A percentile compares a stretch with the other conserved stretches of the same genome.
These are phyloP conservation scores for Platysternon megacephalum DNA, from an alignment of 2,113 vertebrate species.

Conservation along the genomic window DNA sequence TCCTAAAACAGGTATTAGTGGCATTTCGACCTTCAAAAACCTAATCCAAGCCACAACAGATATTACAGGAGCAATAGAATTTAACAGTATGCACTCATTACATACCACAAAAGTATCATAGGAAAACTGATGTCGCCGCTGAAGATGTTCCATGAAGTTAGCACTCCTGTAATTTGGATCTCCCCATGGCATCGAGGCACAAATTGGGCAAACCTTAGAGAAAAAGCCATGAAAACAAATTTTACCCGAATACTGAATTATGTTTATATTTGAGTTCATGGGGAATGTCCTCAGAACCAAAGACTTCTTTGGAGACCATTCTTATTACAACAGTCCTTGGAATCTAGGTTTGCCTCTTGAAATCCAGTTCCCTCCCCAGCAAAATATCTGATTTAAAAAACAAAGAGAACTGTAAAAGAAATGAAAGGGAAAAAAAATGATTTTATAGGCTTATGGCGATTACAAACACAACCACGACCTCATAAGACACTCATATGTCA, in stretches of 20 bases:
- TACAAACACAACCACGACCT: not conserved
- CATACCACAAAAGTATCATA: conserved; percentile 98
- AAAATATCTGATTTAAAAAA: not conserved
- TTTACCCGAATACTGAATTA: not conserved
- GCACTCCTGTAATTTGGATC: conserved; percentile 95
- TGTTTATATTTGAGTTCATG: not conserved
- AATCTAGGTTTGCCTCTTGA: not conserved
- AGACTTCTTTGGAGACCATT: not conserved
- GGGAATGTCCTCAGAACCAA: not conserved
- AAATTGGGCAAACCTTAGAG: conserved; percentile 95
- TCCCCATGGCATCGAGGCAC: conserved; percentile 99
- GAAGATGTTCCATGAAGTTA: conserved; percentile 97
- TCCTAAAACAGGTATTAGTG: not conserved
- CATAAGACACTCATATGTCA: not conserved
- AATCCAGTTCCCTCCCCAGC: not conserved
- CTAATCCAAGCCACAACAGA: not conserved
- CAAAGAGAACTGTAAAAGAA: not conserved
- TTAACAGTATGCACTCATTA: not conserved
- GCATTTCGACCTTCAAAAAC: not conserved
- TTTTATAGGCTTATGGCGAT: not conserved
- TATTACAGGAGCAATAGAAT: not conserved
- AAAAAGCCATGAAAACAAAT: not conserved
- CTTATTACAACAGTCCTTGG: not conserved
- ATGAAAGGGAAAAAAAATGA: not conserved
- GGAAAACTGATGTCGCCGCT: conserved; percentile 93